Evolutionary conservation across 2,113 vertebrate genomes (phyloP).

Genomic region (Peromyscus californicus): DNA sequence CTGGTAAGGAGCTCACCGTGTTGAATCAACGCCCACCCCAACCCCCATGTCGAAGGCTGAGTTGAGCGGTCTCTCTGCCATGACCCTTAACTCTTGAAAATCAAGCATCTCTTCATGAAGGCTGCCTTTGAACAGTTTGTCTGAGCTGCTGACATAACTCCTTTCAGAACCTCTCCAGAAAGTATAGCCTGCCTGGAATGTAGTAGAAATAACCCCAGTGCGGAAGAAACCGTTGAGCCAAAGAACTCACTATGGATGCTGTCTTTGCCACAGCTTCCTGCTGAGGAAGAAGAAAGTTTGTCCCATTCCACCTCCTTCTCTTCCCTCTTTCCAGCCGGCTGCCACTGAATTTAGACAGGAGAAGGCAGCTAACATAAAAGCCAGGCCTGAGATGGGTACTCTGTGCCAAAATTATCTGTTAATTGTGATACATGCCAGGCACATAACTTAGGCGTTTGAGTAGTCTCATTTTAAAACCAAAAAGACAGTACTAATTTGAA

Average conservation of each 20-base stretch:
- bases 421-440: neutral
- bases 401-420: no score
- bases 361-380: neutral
- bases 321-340: conserved; percentile 7
- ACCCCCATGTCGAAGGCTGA: neutral
- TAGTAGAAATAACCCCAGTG: neutral
- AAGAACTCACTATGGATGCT: neutral
- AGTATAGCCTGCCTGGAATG: conserved; percentile 13
- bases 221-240: neutral
- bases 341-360: neutral
- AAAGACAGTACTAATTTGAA: conserved; percentile 25
- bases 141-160: neutral
- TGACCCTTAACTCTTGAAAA: conserved; percentile 17
- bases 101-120: conserved; percentile 16
- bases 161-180: neutral
- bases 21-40: neutral
- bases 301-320: conserved; percentile 26
- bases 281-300: neutral
- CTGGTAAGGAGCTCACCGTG: neutral
- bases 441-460: neutral
- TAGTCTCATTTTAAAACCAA: neutral
- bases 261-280: neutral
- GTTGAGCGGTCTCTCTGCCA: neutral
- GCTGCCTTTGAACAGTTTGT: neutral
- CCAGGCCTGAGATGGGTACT: neutral